Percentiles rank a stretch among this genome's conserved stretches.
Evolutionary conservation across 2,797 vertebrate species (phyloP).

Genomic region (Molossus molossus): DNA sequence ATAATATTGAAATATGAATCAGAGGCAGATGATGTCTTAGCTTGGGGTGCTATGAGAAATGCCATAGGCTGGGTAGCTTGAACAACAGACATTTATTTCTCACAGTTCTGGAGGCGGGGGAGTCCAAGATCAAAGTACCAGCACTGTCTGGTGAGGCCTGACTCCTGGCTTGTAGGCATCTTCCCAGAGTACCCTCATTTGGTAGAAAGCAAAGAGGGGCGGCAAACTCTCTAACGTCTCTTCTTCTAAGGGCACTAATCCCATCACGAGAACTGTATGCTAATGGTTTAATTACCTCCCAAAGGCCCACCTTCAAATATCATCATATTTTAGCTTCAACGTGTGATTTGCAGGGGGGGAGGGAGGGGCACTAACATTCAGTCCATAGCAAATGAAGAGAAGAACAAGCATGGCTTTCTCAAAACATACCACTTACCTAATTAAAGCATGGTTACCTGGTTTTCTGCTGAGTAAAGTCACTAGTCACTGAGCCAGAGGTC

Average conservation of each 20-base stretch:
- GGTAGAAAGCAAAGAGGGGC: background rate
- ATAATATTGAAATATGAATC: background rate
- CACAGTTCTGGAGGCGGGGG: background rate
- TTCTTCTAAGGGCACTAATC: background rate
- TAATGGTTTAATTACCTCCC: background rate
- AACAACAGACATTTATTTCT: background rate
- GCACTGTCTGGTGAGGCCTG: background rate
- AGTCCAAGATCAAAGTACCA: background rate
- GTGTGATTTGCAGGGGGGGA: background rate
- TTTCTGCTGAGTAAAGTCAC: background rate
- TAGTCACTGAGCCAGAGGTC: background rate
- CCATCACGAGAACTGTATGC: background rate
- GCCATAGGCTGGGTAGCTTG: background rate
- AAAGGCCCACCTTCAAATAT: conserved; percentile 8
- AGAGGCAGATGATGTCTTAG: background rate
- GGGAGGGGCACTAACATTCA: background rate
- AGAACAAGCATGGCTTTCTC: background rate
- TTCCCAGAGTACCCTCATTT: background rate
- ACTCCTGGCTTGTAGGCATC: background rate
- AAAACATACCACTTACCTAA: background rate
- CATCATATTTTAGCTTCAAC: background rate
- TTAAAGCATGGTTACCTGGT: background rate
- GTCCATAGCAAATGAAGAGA: background rate
- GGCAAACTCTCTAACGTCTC: background rate
- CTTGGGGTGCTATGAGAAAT: background rate